These are phyloP conservation scores for Chamaea fasciata DNA, from an alignment of 2,113 vertebrate species.

Conservation along the genomic window DNA sequence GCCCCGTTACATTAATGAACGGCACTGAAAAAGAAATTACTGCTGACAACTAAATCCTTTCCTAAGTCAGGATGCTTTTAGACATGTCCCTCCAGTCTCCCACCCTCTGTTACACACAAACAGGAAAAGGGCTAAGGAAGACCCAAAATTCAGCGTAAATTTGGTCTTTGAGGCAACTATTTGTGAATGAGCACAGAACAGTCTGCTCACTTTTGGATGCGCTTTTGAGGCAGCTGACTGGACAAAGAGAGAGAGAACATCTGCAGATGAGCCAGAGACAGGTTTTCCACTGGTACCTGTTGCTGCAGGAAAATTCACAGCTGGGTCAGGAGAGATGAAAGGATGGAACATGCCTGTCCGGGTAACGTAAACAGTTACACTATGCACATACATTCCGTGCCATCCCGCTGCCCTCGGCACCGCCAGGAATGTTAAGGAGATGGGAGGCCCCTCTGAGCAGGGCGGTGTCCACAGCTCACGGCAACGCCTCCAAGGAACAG, in stretches of 20 bases:
- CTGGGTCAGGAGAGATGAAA: not conserved
- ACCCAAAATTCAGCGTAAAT: not conserved
- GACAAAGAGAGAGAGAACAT: not conserved
- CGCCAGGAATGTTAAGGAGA: not conserved
- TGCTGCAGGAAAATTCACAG: not conserved
- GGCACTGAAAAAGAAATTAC: not conserved
- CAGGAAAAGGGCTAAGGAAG: not conserved
- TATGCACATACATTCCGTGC: not conserved
- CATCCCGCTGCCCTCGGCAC: not conserved
- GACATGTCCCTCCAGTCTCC: not conserved
- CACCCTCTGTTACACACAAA: not conserved
- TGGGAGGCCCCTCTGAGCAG: not conserved
- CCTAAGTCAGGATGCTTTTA: not conserved
- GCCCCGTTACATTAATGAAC: not conserved
- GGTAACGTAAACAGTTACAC: not conserved
- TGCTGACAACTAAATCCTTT: not conserved
- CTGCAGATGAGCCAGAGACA: not conserved
- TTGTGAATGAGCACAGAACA: not conserved
- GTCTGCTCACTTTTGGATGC: not conserved
- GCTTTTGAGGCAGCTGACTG: not conserved
- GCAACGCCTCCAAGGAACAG: not conserved
- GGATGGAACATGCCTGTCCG: not conserved
- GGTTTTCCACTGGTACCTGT: not conserved
- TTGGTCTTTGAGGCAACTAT: not conserved
- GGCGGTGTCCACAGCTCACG: not conserved